These are phyloP conservation scores for Ptilonorhynchus violaceus DNA, from an alignment of 2,113 vertebrate genomes.

Conservation along the genomic window DNA sequence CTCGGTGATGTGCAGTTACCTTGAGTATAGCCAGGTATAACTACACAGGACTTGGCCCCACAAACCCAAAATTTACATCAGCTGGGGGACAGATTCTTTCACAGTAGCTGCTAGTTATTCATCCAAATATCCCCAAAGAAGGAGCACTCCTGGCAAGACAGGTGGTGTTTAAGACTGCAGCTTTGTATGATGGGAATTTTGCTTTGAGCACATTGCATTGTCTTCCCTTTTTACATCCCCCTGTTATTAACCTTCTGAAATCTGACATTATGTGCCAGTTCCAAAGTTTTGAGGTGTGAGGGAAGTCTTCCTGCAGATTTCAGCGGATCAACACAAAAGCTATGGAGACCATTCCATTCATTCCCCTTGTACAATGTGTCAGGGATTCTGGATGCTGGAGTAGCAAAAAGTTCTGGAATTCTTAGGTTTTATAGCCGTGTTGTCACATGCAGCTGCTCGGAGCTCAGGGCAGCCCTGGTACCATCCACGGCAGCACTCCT, in stretches of 20 bases:
- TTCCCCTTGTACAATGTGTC: background rate
- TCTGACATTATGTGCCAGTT: background rate
- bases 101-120: background rate
- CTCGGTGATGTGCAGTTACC: background rate
- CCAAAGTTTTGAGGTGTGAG: background rate
- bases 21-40: background rate
- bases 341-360: background rate
- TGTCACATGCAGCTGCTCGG: background rate
- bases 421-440: background rate
- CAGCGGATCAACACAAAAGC: background rate
- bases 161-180: background rate
- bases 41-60: background rate
- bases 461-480: background rate
- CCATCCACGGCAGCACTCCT: background rate
- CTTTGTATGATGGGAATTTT: background rate
- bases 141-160: background rate
- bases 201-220: background rate
- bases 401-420: background rate
- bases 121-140: background rate
- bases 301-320: background rate
- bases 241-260: background rate
- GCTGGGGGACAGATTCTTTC: background rate
- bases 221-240: background rate
- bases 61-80: background rate
- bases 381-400: background rate